Percentiles rank a stretch among this genome's conserved stretches.
phyloP scores from a whole-genome alignment of 2,888 invertebrate species.

The Sphecodes monilicornis region DNA sequence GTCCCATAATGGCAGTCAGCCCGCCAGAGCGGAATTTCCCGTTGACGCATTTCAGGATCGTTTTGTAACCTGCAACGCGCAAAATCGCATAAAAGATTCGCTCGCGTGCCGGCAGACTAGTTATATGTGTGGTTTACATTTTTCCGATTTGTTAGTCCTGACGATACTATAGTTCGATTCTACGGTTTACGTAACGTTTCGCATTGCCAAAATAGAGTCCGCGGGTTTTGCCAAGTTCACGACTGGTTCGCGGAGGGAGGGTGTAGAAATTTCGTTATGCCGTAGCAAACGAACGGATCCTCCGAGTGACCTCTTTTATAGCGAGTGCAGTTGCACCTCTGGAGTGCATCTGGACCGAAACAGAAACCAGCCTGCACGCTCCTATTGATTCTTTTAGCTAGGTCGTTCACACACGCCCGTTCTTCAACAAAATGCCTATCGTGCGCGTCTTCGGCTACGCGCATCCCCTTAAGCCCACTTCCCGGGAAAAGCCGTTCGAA shows the following conservation, averaged over 20 bases:
- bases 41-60: slow-evolving; percentile 94
- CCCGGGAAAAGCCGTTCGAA: not conserved
- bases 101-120: not conserved
- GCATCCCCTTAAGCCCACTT: not conserved
- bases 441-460: not conserved
- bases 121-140: not conserved
- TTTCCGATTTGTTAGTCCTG: not conserved
- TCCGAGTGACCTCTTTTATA: slow-evolving; percentile 63
- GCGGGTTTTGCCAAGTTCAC: slow-evolving; percentile 46
- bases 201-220: slow-evolving; percentile 46
- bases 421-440: slow-evolving; percentile 46
- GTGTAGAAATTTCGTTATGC: slow-evolving; percentile 25
- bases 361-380: slow-evolving; percentile 71
- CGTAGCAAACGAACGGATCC: slow-evolving; percentile 22
- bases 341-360: slow-evolving; percentile 72
- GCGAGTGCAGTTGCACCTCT: slow-evolving; percentile 62
- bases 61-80: slow-evolving; percentile 88
- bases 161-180: not conserved
- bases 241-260: slow-evolving; percentile 9
- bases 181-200: slow-evolving; percentile 23
- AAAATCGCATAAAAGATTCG: not conserved
- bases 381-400: slow-evolving; percentile 79
- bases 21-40: slow-evolving; percentile 96
- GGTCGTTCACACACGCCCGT: slow-evolving; percentile 77
- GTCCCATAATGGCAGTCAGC: slow-evolving; percentile 98